These are phyloP conservation scores for Amphiprion clarkii DNA, from an alignment of 2,797 vertebrate species.

Conservation along the genomic window DNA sequence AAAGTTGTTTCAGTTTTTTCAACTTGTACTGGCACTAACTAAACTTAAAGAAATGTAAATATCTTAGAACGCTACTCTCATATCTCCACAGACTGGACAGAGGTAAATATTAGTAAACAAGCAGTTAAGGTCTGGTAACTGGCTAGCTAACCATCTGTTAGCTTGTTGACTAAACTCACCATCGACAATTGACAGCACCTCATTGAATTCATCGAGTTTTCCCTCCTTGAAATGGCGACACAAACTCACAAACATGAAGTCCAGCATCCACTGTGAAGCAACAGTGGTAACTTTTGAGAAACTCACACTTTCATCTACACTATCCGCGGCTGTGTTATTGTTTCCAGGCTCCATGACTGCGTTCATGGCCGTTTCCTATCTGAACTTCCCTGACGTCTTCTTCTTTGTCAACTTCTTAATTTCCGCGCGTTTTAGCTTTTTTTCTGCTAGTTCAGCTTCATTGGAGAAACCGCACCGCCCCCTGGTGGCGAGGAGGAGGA, in stretches of 20 bases:
- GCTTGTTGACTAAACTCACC: slow-evolving; percentile 61
- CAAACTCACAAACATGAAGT: slow-evolving; percentile 78
- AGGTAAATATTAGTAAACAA: too few relatives aligned
- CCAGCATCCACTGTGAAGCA: slow-evolving; percentile 76
- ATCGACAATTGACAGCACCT: slow-evolving; percentile 61
- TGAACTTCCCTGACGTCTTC: not conserved
- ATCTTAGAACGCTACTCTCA: not conserved
- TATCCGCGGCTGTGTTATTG: fast-evolving
- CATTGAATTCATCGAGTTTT: slow-evolving; percentile 63
- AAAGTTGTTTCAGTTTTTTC: too few relatives aligned
- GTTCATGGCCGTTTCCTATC: fast-evolving
- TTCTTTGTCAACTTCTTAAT: not conserved
- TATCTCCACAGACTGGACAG: too few relatives aligned
- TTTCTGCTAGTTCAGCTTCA: fast-evolving
- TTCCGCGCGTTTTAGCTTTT: slow-evolving; percentile 35
- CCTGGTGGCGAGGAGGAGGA: slow-evolving; percentile 33
- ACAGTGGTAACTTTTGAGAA: slow-evolving; percentile 54
- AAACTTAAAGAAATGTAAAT: not conserved
- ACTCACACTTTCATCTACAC: not conserved
- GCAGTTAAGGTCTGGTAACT: too few relatives aligned
- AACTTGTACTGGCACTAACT: too few relatives aligned
- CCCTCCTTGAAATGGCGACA: slow-evolving; percentile 78
- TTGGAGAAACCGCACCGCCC: slow-evolving; percentile 4
- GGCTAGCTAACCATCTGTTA: too few relatives aligned
- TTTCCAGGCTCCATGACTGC: slow-evolving; percentile 39